Conservation (phyloP, 2,888 invertebrate genomes). For the Pterostichus madidus region DNA sequence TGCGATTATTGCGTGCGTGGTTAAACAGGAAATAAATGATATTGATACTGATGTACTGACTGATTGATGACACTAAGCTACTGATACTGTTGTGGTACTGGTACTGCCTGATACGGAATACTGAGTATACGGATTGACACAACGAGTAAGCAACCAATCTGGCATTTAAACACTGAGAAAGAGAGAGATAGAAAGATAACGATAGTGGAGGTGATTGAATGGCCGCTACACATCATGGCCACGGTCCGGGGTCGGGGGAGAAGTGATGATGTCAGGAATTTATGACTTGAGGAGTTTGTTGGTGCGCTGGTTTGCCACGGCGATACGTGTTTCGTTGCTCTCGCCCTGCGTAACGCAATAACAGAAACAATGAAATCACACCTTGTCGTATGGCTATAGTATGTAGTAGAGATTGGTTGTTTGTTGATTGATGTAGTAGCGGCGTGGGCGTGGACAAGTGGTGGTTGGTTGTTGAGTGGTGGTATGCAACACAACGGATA, state of each 20-base stretch:
- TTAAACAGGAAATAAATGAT: slow-evolving; percentile 11
- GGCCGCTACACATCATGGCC: slow-evolving; percentile 63
- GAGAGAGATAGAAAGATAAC: slow-evolving; percentile 58
- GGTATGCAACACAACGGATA: slow-evolving; percentile 60
- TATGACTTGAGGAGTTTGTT: slow-evolving; percentile 94
- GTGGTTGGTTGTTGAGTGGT: slow-evolving; percentile 55
- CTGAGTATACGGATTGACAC: not conserved
- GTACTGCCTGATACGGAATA: too few relatives aligned
- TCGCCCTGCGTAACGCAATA: slow-evolving; percentile 82
- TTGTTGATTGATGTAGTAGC: slow-evolving; percentile 73
- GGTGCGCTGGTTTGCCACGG: slow-evolving; percentile 97
- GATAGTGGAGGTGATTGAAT: slow-evolving; percentile 48
- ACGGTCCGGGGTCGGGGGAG: slow-evolving; percentile 24
- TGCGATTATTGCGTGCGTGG: slow-evolving; percentile 45
- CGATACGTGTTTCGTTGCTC: slow-evolving; percentile 97
- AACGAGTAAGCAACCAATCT: slow-evolving; percentile 39
- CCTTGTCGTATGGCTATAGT: slow-evolving; percentile 28
- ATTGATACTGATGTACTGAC: not conserved
- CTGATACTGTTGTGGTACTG: slow-evolving; percentile 24
- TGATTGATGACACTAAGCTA: slow-evolving; percentile 7
- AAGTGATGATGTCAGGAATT: slow-evolving; percentile 69
- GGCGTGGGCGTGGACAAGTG: slow-evolving; percentile 74
- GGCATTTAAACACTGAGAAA: slow-evolving; percentile 61
- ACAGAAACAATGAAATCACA: slow-evolving; percentile 71
- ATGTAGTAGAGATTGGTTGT: not conserved